Evolutionary conservation across 2,113 vertebrate genomes (phyloP).

Genomic region (Anhinga rufa): DNA sequence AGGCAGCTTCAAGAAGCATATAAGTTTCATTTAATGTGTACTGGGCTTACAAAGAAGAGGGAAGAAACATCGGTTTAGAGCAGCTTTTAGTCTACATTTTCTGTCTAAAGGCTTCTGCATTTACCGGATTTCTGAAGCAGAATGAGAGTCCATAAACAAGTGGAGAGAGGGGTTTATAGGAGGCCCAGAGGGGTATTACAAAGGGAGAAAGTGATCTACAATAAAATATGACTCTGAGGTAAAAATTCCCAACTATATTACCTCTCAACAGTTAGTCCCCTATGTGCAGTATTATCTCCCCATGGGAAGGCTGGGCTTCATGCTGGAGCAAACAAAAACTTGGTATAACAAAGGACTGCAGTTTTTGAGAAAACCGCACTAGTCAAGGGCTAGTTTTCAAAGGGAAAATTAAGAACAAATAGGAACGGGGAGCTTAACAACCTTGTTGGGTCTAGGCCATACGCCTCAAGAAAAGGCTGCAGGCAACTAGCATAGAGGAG

Average conservation of each 20-base stretch:
- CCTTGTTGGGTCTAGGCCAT: background rate
- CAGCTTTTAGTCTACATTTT: constrained; percentile 61
- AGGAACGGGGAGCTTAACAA: background rate
- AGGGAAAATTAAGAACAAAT: background rate
- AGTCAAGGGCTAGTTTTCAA: background rate
- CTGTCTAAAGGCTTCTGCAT: constrained; percentile 51
- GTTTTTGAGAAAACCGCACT: background rate
- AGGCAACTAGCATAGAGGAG: background rate
- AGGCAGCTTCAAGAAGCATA: constrained; percentile 25
- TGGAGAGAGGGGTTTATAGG: background rate
- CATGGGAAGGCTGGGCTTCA: background rate
- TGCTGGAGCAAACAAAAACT: background rate
- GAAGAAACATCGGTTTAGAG: constrained; percentile 2
- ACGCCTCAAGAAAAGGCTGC: background rate
- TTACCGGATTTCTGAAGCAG: constrained; percentile 55
- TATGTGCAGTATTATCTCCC: background rate
- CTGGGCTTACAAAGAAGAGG: constrained; percentile 37
- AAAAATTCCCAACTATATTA: background rate
- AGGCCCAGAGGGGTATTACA: background rate
- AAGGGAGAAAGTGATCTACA: background rate
- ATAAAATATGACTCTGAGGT: background rate
- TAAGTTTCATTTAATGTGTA: constrained; percentile 59
- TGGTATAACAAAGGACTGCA: background rate
- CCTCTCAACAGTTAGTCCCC: background rate
- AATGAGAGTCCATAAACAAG: constrained; percentile 23